phyloP scores from a whole-genome alignment of 92 coral and sea anemone genomes.

The Porites evermanni region DNA sequence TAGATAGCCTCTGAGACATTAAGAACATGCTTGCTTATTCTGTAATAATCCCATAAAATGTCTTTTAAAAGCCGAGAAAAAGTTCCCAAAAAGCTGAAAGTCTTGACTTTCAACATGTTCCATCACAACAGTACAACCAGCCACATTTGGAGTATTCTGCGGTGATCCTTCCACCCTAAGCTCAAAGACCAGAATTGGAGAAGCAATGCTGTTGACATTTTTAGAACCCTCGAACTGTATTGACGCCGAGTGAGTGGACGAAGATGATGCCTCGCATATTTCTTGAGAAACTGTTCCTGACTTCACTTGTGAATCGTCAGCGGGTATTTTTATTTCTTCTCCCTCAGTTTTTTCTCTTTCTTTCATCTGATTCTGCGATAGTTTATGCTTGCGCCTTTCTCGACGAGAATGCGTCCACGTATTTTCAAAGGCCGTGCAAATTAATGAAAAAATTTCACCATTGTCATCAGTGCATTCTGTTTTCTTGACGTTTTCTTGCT shows the following conservation, averaged over 20 bases:
- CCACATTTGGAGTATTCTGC: background rate
- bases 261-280: background rate
- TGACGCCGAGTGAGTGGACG: background rate
- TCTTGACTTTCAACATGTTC: slow-evolving; percentile 60
- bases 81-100: slow-evolving; percentile 75
- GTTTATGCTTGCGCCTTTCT: slow-evolving; percentile 61
- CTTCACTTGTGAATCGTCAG: slow-evolving; percentile 7
- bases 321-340: background rate
- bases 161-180: slow-evolving; percentile 41
- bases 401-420: slow-evolving; percentile 86
- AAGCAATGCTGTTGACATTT: background rate
- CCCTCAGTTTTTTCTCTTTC: slow-evolving; percentile 8
- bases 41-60: slow-evolving; percentile 43
- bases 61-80: slow-evolving; percentile 87
- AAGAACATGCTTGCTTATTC: background rate
- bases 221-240: background rate
- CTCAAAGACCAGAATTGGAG: slow-evolving; percentile 66
- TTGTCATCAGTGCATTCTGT: background rate
- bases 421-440: slow-evolving; percentile 74
- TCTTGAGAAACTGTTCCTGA: background rate
- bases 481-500: background rate
- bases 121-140: slow-evolving; percentile 69
- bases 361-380: slow-evolving; percentile 16
- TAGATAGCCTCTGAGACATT: background rate
- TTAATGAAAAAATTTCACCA: slow-evolving; percentile 22